Conservation (phyloP, 2,888 invertebrate species). For the Selenia dentaria region DNA sequence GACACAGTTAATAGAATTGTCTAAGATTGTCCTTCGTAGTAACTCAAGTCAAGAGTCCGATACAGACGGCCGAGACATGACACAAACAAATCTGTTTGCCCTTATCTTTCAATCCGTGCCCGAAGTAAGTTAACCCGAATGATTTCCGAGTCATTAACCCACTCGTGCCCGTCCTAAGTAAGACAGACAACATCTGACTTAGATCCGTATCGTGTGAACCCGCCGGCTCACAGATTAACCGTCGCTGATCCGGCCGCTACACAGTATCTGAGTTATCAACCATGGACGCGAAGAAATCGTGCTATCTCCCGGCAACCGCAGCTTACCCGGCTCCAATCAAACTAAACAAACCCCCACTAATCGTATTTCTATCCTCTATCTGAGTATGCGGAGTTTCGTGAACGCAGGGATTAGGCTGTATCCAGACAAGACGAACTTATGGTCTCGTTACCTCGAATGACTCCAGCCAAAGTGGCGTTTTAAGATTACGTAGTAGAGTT, state of each 20-base stretch:
- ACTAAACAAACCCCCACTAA: constrained; percentile 81
- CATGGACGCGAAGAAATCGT: constrained; percentile 79
- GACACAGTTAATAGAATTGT: constrained; percentile 27
- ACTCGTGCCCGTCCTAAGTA: constrained; percentile 76
- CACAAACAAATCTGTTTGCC: constrained; percentile 78
- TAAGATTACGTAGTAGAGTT: constrained; percentile 49
- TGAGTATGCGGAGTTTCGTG: constrained; percentile 61
- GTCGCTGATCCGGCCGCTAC: constrained; percentile 64
- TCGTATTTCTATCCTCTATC: constrained; percentile 77
- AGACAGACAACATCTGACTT: constrained; percentile 83
- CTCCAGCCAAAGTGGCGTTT: constrained; percentile 55
- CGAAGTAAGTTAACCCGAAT: constrained; percentile 78
- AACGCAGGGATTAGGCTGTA: constrained; percentile 67
- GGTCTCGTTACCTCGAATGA: constrained; percentile 76
- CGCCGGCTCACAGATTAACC: constrained; percentile 76
- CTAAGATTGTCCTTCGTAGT: constrained; percentile 10
- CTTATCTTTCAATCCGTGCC: constrained; percentile 80
- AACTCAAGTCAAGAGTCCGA: constrained; percentile 40
- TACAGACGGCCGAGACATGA: constrained; percentile 52
- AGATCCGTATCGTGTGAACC: constrained; percentile 79
- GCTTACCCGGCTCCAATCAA: constrained; percentile 79
- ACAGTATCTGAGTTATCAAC: constrained; percentile 78
- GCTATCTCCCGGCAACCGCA: constrained; percentile 77
- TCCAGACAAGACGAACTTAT: constrained; percentile 74
- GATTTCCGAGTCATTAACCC: constrained; percentile 83